These are phyloP conservation scores for Araneus ventricosus DNA, from an alignment of 1,140 invertebrate species.

Conservation along the genomic window DNA sequence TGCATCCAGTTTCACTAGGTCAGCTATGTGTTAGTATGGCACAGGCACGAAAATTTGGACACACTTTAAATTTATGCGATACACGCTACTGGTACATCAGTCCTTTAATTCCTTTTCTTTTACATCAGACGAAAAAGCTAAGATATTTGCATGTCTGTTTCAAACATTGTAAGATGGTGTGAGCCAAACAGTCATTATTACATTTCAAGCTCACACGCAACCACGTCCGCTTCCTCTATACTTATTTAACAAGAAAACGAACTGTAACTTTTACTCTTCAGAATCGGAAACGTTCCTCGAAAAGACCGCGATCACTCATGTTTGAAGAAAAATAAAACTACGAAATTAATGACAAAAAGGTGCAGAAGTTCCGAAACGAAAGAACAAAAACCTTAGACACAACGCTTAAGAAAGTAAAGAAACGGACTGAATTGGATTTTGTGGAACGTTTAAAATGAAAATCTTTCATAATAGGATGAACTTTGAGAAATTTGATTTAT, in stretches of 20 bases:
- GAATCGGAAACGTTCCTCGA: background rate
- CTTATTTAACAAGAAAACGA: background rate
- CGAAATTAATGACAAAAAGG: background rate
- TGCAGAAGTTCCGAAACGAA: too few species aligned
- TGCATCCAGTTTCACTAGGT: too few species aligned
- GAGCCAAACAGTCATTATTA: background rate
- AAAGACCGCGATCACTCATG: background rate
- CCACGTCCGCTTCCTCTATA: background rate
- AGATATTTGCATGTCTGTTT: background rate
- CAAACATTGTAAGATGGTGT: background rate
- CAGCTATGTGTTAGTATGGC: too few species aligned
- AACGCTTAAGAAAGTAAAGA: background rate
- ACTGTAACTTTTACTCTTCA: background rate
- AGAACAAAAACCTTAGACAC: background rate
- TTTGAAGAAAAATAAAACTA: background rate
- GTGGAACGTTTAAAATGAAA: background rate
- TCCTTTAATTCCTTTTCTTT: background rate
- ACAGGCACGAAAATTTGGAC: too few species aligned
- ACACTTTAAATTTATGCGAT: too few species aligned
- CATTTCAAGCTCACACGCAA: background rate
- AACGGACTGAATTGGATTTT: background rate
- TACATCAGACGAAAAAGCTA: background rate
- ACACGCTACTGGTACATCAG: too few species aligned
- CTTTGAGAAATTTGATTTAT: background rate
- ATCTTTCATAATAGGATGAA: slow-evolving; percentile 9